Evolutionary conservation across 2,888 invertebrate species (phyloP).

Genomic region (Watsonalla binaria): DNA sequence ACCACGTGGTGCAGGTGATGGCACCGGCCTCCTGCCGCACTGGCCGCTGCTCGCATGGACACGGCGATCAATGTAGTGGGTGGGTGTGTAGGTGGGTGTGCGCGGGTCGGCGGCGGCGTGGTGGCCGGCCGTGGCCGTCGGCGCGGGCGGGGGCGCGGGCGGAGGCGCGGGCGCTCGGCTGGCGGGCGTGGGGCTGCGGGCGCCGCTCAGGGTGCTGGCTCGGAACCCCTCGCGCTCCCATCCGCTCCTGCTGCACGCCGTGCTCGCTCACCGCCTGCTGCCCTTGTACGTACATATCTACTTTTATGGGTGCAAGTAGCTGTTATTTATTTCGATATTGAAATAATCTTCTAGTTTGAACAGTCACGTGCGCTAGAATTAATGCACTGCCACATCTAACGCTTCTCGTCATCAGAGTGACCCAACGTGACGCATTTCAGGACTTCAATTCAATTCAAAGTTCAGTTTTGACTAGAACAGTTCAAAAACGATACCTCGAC

Average conservation of each 20-base stretch:
- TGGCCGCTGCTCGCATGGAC: conserved; percentile 5
- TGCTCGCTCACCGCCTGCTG: conserved; percentile 14
- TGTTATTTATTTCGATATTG: no score
- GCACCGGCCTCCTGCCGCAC: conserved; percentile 1
- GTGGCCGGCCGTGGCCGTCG: conserved; percentile 10
- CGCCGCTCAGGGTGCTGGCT: conserved; percentile 81
- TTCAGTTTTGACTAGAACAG: no score
- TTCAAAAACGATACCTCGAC: no score
- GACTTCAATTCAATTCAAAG: no score
- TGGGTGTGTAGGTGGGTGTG: conserved; percentile 4
- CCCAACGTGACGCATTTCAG: no score
- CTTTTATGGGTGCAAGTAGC: no score
- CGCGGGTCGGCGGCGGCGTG: conserved; percentile 30
- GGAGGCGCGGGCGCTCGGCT: conserved; percentile 10
- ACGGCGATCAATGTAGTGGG: no score
- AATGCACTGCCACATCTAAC: no score
- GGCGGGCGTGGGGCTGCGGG: conserved; percentile 52
- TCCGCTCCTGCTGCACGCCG: conserved; percentile 83
- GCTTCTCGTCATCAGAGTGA: no score
- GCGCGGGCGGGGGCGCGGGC: conserved; percentile 35
- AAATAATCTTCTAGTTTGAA: no score
- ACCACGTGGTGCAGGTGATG: conserved; percentile 82
- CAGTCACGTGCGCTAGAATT: no score
- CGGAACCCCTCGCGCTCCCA: conserved; percentile 85
- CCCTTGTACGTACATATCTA: neutral